Conservation (phyloP, 2,797 vertebrate species). For the Spondyliosoma cantharus region DNA sequence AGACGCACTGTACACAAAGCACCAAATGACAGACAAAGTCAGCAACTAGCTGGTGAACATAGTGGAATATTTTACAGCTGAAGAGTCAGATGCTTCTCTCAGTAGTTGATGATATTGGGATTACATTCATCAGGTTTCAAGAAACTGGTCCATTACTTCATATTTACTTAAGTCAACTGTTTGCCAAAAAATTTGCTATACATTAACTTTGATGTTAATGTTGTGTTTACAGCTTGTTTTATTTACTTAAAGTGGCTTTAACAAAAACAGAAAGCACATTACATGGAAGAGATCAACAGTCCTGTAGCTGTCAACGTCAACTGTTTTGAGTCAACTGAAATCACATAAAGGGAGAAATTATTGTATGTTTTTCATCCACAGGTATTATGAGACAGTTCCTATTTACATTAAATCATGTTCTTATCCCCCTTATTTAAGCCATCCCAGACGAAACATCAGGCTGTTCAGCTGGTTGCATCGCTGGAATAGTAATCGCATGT, state of each 20-base stretch:
- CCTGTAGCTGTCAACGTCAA: not conserved
- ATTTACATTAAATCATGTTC: not conserved
- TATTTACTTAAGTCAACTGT: too few relatives aligned
- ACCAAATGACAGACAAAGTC: not conserved
- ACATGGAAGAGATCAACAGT: not conserved
- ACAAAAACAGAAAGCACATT: too few relatives aligned
- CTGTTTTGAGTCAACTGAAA: too few relatives aligned
- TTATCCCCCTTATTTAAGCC: not conserved
- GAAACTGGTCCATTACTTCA: too few relatives aligned
- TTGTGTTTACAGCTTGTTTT: too few relatives aligned
- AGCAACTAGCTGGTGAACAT: too few relatives aligned
- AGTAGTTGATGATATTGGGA: too few relatives aligned
- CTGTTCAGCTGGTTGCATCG: constrained; percentile 33
- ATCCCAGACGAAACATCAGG: fast-evolving
- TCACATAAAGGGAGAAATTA: not conserved
- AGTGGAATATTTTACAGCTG: too few relatives aligned
- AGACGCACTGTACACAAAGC: too few relatives aligned
- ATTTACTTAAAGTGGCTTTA: not conserved
- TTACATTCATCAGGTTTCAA: too few relatives aligned
- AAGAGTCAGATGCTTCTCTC: too few relatives aligned
- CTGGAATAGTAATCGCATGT: constrained; percentile 67
- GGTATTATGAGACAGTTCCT: not conserved
- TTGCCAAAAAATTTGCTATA: not conserved
- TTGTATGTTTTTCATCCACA: not conserved
- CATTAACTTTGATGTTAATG: not conserved